Percentiles rank a stretch among this genome's conserved stretches.
Conservation (phyloP, 2,888 invertebrate genomes). For the Frankliniella fusca region DNA sequence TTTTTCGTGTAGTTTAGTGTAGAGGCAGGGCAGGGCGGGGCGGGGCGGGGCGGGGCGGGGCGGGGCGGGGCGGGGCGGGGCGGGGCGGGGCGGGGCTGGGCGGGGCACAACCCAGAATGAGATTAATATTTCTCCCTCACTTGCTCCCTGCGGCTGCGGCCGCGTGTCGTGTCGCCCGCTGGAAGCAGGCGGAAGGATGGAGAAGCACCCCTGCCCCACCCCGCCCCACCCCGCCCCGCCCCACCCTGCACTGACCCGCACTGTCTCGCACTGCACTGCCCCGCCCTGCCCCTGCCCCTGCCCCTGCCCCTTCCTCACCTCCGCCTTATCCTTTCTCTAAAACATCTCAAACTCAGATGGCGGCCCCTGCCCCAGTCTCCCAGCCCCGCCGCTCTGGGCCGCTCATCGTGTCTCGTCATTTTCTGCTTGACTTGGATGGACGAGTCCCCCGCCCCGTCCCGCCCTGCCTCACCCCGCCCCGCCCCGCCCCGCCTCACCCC, state of each 20-base stretch:
- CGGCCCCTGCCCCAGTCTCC: too few relatives aligned
- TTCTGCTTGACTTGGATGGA: neutral
- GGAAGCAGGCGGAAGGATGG: constrained; percentile 3
- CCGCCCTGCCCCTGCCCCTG: too few relatives aligned
- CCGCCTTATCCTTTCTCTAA: neutral
- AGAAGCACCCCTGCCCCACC: neutral
- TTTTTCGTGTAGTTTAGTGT: constrained; percentile 14
- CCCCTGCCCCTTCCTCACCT: too few relatives aligned
- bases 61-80: too few relatives aligned
- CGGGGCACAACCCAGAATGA: too few relatives aligned
- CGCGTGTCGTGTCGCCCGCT: neutral
- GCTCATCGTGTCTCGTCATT: neutral
- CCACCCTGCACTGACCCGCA: too few relatives aligned
- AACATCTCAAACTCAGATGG: neutral
- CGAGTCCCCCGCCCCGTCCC: neutral
- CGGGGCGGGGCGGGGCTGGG: too few relatives aligned
- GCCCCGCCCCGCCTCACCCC: too few relatives aligned
- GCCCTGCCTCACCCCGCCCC: too few relatives aligned
- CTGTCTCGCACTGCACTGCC: too few relatives aligned
- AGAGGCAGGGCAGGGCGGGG: neutral
- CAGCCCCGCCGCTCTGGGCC: too few relatives aligned
- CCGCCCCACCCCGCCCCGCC: neutral
- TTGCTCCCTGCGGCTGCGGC: neutral
- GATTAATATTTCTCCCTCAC: constrained; percentile 8
- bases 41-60: too few relatives aligned